Evolutionary conservation across 2,888 invertebrate species (phyloP).

Genomic region (Loripinus fragilis): DNA sequence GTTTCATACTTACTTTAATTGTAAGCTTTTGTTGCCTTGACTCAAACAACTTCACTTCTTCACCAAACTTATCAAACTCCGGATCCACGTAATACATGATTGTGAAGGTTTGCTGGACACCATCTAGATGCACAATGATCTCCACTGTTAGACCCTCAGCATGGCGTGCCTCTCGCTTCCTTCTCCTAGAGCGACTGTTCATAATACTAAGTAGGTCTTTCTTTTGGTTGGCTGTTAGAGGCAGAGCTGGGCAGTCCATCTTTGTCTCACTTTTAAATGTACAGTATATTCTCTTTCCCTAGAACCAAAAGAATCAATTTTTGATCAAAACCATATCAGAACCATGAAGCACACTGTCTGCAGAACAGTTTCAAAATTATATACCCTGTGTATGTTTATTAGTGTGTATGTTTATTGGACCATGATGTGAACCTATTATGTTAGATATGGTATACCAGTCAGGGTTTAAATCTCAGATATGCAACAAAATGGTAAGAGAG

Average conservation of each 20-base stretch:
- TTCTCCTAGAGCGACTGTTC: neutral
- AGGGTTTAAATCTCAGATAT: too few species aligned
- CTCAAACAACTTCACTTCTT: conserved; percentile 5
- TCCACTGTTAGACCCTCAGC: neutral
- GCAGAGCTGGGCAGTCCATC: neutral
- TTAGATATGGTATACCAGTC: too few species aligned
- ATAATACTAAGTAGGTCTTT: neutral
- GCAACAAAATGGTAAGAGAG: too few species aligned
- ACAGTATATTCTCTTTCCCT: neutral
- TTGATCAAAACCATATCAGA: too few species aligned
- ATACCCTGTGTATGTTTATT: too few species aligned
- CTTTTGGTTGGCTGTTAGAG: neutral
- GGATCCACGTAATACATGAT: neutral
- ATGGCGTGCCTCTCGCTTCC: neutral
- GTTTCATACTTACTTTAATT: neutral
- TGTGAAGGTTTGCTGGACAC: neutral
- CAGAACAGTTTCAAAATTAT: too few species aligned
- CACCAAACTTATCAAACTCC: neutral
- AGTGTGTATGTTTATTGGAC: too few species aligned
- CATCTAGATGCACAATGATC: neutral
- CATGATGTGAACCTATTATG: too few species aligned
- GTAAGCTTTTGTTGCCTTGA: neutral
- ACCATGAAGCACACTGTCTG: too few species aligned
- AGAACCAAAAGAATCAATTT: too few species aligned
- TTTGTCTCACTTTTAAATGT: neutral